Percentiles rank a stretch among this genome's conserved stretches.
Conservation (phyloP, 1,140 invertebrate genomes). For the Hylaeus volcanicus region DNA sequence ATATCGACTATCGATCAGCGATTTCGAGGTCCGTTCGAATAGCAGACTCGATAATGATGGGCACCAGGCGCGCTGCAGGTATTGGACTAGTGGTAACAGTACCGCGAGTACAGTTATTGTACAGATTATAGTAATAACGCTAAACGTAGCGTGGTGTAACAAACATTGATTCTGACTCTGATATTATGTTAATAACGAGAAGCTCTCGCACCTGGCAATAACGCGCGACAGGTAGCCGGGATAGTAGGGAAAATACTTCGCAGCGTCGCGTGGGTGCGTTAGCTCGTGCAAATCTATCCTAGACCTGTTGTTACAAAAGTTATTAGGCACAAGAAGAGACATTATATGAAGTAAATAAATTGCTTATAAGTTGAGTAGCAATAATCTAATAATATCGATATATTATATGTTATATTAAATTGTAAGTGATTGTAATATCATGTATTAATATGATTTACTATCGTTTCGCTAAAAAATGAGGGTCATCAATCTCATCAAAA, state of each 20-base stretch:
- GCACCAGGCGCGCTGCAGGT: background rate
- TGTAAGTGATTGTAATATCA: too few species aligned
- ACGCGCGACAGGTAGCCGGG: background rate
- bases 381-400: too few species aligned
- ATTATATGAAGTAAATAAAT: too few species aligned
- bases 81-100: slow-evolving; percentile 22
- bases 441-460: too few species aligned
- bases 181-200: slow-evolving; percentile 10
- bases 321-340: too few species aligned
- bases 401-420: too few species aligned
- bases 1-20: background rate
- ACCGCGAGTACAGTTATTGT: slow-evolving; percentile 26
- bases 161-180: background rate
- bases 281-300: too few species aligned
- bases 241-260: background rate
- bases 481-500: too few species aligned
- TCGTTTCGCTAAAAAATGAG: too few species aligned
- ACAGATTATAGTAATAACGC: slow-evolving; percentile 29
- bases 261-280: background rate
- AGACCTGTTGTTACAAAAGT: too few species aligned
- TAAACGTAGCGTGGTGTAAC: slow-evolving; percentile 1
- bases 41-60: background rate
- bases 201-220: background rate
- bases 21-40: slow-evolving; percentile 21
- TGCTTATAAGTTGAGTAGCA: too few species aligned